Base-by-base conservation (phyloP, 2,797 vertebrate genomes). In the Streptopelia turtur region DNA sequence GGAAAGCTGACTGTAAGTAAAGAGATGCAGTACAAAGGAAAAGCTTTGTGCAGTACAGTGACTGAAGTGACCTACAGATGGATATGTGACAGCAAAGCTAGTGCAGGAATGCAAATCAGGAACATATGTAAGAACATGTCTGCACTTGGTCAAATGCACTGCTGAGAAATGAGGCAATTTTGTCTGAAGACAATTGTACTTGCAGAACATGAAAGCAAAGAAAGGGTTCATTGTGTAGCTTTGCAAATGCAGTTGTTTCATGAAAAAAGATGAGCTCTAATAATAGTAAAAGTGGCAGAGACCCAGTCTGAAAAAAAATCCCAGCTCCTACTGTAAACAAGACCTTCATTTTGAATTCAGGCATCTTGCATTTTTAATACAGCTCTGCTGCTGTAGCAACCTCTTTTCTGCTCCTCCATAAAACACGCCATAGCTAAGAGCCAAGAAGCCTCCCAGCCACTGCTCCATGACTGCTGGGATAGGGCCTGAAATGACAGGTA, bases 231-330 rank as follows among this genome's bases (percentile, higher is more conserved):
- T 97, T 97, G 96, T 97, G 90, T 53, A 90, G 90, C 84, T 89
- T 87, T 97, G 93, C 91, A 97, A 97, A 95, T 74, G 90, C 85
- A 91, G 93, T 95, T 87, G 83, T 94, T 97, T 97, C 96, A 97
- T 97, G 94, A 97, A 97, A 97, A 97, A 97, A 97, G 96, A 97
- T 97, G 97, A 97, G 94, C 79, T 95, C 96, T 95, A 97, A 96
- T 97, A 96, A 97, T 94, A 97, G 95, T 33, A 95, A 61, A 96
- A 94, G 93, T 72, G 88, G 92, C 78, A 94, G 80, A 95, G 95
- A 80, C 87, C 50, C 93, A 89, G 80, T 88, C 89, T 96, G 92
- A 94, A 85, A 95, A 89, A 16, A 76, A 16, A 16, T 77, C 83
- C 78, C 49, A 93, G 71, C 94, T 92, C 43, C 70, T 91, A 94